These are phyloP conservation scores for Ectemnius lituratus DNA, from an alignment of 2,888 invertebrate genomes.

Conservation along the genomic window DNA sequence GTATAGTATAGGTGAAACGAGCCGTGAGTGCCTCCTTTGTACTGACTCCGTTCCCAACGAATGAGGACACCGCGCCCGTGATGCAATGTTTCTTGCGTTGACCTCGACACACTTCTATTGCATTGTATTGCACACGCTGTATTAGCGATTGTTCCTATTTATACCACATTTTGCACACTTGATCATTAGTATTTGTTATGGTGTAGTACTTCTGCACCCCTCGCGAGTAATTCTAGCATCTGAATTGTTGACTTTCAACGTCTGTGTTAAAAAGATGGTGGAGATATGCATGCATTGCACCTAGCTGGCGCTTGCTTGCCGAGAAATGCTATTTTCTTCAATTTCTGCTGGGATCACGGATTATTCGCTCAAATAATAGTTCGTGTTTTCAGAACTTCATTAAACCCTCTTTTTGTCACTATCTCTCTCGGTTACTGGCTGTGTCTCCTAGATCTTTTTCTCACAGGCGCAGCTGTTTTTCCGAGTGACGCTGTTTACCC, in stretches of 20 bases:
- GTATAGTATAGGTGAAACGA: slow-evolving; percentile 2
- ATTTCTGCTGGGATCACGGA: slow-evolving; percentile 40
- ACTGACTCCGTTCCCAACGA: slow-evolving; percentile 23
- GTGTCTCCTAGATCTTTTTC: not conserved
- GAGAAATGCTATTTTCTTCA: slow-evolving; percentile 40
- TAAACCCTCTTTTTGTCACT: not conserved
- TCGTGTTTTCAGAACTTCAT: too few relatives aligned
- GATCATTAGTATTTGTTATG: too few relatives aligned
- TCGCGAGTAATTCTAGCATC: too few relatives aligned
- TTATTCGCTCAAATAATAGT: slow-evolving; percentile 11
- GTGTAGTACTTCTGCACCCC: too few relatives aligned
- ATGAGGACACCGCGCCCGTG: slow-evolving; percentile 3
- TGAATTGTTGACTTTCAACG: too few relatives aligned
- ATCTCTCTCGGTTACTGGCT: not conserved
- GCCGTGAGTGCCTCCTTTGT: slow-evolving; percentile 34
- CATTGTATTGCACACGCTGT: too few relatives aligned
- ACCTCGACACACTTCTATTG: too few relatives aligned
- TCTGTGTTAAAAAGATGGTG: too few relatives aligned
- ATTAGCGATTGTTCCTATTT: too few relatives aligned
- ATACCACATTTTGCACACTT: too few relatives aligned
- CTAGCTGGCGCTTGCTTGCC: not conserved
- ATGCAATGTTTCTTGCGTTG: too few relatives aligned
- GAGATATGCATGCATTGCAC: too few relatives aligned
- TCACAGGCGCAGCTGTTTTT: not conserved
- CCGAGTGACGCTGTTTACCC: not conserved